phyloP scores from a whole-genome alignment of 2,888 invertebrate species.

The Allolobophora icterica region DNA sequence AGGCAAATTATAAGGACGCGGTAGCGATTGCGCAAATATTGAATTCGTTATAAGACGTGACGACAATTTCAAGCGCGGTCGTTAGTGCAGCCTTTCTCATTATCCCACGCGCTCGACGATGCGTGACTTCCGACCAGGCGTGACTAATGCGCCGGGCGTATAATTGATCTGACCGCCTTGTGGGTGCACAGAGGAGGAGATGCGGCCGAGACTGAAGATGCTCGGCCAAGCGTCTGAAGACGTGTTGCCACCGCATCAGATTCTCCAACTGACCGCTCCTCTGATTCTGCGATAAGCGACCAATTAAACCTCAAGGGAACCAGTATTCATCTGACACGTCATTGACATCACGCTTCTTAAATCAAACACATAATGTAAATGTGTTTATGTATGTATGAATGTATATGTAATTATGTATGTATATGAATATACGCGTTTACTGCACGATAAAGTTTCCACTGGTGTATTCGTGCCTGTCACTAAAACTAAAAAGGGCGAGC shows the following conservation, averaged over 20 bases:
- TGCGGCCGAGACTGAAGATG: not conserved
- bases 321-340: not conserved
- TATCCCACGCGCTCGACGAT: not conserved
- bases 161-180: conserved; percentile 7
- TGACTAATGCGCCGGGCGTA: not conserved
- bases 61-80: too few relatives aligned
- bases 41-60: not conserved
- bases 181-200: not conserved
- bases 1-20: not conserved
- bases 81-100: not conserved
- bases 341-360: not conserved
- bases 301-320: not conserved
- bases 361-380: not conserved
- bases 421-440: too few relatives aligned
- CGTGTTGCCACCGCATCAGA: not conserved
- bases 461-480: too few relatives aligned
- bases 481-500: too few relatives aligned
- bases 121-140: not conserved
- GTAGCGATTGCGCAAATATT: not conserved
- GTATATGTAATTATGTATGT: too few relatives aligned
- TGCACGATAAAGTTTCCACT: too few relatives aligned
- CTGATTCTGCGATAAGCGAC: not conserved
- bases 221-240: not conserved
- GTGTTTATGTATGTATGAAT: too few relatives aligned
- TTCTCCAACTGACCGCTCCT: not conserved